Evolutionary conservation across 2,888 invertebrate species (phyloP), one percentile per base, ranked within the genome.

Genomic region (Rhagium mordax): DNA sequence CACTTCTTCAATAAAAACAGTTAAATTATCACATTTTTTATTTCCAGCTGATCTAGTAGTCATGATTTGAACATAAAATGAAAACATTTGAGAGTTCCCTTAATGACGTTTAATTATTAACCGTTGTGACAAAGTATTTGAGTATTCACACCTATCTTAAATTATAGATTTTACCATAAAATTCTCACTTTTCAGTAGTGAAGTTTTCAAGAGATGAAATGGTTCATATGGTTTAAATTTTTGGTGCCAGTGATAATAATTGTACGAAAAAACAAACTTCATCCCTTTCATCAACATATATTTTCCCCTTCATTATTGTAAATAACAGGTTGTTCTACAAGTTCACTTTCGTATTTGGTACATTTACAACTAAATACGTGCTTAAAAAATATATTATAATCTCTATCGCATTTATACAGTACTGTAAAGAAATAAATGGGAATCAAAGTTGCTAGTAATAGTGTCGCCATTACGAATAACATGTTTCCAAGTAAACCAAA

Each of bases 341-440:
- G 18, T 64, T 75, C 75, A 49, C 67, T 70, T 10, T 67, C 66
- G 33, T 76, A 76, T 66, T 74, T 62, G 16, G 16, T 69, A 41
- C 71, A 76, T 64, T 59, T 60, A 21, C 70, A 70, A n/a, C 24
- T 74, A 10, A 76, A 33, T 10, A 76, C 51, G 8, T 76, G 60
- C 8, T 48, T 59, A 3, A 76, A 60, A 48, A 74, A 76, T 10
- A 53, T 71, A 24, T 71, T 74, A 57, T 62, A 76, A 67, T 76
- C 66, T 51, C 66, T 76, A 10, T 76, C 71, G 24, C 18, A 71
- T 13, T 57, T 71, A 51, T 70, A 71, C 33, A 76, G 64, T n/a
- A 71, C 59, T 10, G 74, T 15, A 29, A 76, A 71, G 47, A 74
- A 73, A 21, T 71, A 76, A 49, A 76, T 66, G n/a, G 76, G 74